These are phyloP conservation scores for Amblyteles armatorius DNA, from an alignment of 2,888 invertebrate species.

Conservation along the genomic window DNA sequence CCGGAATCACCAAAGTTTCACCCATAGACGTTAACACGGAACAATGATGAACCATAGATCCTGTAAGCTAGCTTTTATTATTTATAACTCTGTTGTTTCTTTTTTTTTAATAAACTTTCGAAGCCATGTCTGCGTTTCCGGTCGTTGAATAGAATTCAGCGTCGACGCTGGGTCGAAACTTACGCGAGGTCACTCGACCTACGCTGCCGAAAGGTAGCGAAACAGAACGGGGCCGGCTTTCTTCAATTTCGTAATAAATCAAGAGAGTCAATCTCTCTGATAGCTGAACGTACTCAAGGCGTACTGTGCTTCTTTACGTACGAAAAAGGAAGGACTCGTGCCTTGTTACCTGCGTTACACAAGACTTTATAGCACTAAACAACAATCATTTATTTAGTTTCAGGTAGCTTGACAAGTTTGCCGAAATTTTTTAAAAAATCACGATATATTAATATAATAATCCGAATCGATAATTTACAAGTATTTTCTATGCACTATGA, in stretches of 20 bases:
- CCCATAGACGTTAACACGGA: constrained; percentile 66
- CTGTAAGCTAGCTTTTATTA: constrained; percentile 48
- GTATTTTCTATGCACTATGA: constrained; percentile 45
- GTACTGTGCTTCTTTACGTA: neutral
- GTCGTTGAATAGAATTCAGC: neutral
- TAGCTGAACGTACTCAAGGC: neutral
- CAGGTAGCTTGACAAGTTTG: neutral
- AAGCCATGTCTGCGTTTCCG: constrained; percentile 2
- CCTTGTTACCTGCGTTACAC: neutral
- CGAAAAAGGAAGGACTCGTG: neutral
- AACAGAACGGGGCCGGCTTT: too few species aligned
- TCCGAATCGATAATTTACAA: neutral
- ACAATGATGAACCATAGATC: constrained; percentile 16
- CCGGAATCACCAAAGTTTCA: constrained; percentile 70
- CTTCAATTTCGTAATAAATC: too few species aligned
- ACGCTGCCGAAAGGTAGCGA: too few species aligned
- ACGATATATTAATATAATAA: constrained; percentile 25
- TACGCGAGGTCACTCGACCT: too few species aligned
- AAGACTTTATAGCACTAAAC: constrained; percentile 21
- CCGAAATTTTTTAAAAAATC: constrained; percentile 27
- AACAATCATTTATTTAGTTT: constrained; percentile 41
- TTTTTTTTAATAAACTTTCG: constrained; percentile 49
- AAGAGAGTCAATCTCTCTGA: too few species aligned
- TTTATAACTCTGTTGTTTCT: constrained; percentile 40
- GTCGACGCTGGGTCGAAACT: too few species aligned